Percentiles rank a stretch among this genome's conserved stretches.
These are phyloP conservation scores for Heptranchias perlo DNA, from an alignment of 2,113 vertebrate species.

Conservation along the genomic window DNA sequence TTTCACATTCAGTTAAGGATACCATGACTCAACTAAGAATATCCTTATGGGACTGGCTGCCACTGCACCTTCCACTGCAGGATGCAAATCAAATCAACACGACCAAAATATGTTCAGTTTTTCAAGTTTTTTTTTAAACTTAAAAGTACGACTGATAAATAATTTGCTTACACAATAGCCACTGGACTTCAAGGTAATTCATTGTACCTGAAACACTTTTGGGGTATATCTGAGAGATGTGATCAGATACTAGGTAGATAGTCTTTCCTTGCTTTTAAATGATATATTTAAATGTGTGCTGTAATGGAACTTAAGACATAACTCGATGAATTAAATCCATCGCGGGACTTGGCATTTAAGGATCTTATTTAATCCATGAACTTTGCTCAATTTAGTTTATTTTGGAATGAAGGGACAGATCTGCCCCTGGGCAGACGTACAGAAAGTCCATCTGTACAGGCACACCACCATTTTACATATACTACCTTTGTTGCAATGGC, in stretches of 20 bases:
- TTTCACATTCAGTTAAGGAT: background rate
- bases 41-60: background rate
- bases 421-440: background rate
- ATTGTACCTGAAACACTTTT: background rate
- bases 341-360: background rate
- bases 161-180: background rate
- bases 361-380: background rate
- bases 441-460: background rate
- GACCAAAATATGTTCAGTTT: background rate
- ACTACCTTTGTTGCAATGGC: no score
- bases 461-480: background rate
- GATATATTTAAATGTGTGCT: background rate
- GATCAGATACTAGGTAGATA: background rate
- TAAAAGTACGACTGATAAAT: background rate
- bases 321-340: background rate
- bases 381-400: background rate
- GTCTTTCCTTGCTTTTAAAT: background rate
- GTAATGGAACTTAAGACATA: background rate
- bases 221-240: background rate
- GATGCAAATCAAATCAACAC: background rate
- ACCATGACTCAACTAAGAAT: background rate
- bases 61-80: background rate
- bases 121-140: background rate
- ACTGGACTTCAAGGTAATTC: background rate
- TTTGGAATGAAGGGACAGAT: background rate